Base-by-base conservation (phyloP, 2,113 vertebrate species). In the Ochotona curzoniae region DNA sequence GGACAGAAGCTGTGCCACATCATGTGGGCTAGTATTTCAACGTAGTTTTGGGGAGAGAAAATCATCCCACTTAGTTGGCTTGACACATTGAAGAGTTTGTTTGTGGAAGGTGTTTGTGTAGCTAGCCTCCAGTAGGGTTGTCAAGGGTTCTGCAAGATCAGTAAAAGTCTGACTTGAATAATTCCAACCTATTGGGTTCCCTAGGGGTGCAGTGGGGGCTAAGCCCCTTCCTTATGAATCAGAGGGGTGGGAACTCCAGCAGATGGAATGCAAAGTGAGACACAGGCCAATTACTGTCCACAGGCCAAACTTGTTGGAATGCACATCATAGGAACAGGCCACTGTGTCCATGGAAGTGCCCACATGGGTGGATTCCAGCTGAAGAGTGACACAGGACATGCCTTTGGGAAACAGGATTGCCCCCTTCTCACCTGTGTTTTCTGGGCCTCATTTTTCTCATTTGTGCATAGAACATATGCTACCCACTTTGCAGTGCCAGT, bases 201-300 rank as follows among this genome's bases (percentile, higher is more conserved):
- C 9, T 7, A 0, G 47, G 10, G 26, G 47, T 35, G 82, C 86
- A 13, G 6, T 12, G 61, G 75, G 17, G 4, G 7, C 51, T 13
- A 30, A 66, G 35, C 1, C 10, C 18, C 32, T 32, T 74, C 23
- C 57, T 35, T 0, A 0, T n/a, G 47, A 47, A 28, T 49, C 35
- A 47, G 21, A 61, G 12, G 51, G 30, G 35, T 0, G 0, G 10
- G 28, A 25, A 47, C 10, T n/a, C 83, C 2, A 8, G 74, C 38
- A 44, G n/a, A 20, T 12, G 1, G 1, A 17, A 17, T 32, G 32
- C 32, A 17, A 18, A 9, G 28, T 0, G 7, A n/a, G 30, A 47
- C 20, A 32, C 14, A 0, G 1, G 0, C 8, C 9, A 3, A 11
- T 32, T 8, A 70, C 26, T 0, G 0, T n/a, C 6, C n/a, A 0